A percentile compares a stretch with the other conserved stretches of the same genome.
These are phyloP conservation scores for Colostygia pectinataria DNA, from an alignment of 2,888 invertebrate genomes.

Conservation along the genomic window DNA sequence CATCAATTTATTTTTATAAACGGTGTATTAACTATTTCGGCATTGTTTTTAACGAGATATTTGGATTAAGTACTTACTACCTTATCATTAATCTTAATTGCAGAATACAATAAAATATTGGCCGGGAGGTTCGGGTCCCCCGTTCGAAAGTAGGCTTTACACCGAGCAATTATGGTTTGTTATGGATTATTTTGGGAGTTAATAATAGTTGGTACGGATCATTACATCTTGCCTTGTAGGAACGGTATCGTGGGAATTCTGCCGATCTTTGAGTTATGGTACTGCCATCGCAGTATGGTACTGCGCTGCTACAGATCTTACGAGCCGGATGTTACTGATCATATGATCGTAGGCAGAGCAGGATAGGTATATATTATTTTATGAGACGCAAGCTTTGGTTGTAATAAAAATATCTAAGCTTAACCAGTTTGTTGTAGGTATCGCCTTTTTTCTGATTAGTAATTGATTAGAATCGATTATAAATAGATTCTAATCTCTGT, in stretches of 20 bases:
- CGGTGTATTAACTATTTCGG: conserved; percentile 63
- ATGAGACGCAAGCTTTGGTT: neutral
- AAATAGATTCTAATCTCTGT: too few relatives aligned
- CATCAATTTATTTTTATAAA: conserved; percentile 65
- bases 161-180: conserved; percentile 52
- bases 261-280: conserved; percentile 68
- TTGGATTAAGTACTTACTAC: conserved; percentile 80
- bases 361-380: neutral
- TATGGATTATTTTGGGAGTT: conserved; percentile 45
- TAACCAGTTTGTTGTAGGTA: neutral
- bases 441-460: neutral
- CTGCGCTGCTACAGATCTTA: conserved; percentile 24
- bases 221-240: conserved; percentile 74
- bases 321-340: conserved; percentile 36
- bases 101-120: conserved; percentile 81
- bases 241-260: conserved; percentile 80
- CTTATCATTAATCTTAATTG: conserved; percentile 83
- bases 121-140: conserved; percentile 51
- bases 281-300: conserved; percentile 40
- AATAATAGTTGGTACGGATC: conserved; percentile 72
- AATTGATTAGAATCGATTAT: too few relatives aligned
- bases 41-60: conserved; percentile 72
- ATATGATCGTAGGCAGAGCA: conserved; percentile 9
- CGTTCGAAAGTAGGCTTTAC: conserved; percentile 53
- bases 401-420: neutral